Evolutionary conservation across 2,888 invertebrate genomes (phyloP).

Genomic region (Aphodius sticticus): DNA sequence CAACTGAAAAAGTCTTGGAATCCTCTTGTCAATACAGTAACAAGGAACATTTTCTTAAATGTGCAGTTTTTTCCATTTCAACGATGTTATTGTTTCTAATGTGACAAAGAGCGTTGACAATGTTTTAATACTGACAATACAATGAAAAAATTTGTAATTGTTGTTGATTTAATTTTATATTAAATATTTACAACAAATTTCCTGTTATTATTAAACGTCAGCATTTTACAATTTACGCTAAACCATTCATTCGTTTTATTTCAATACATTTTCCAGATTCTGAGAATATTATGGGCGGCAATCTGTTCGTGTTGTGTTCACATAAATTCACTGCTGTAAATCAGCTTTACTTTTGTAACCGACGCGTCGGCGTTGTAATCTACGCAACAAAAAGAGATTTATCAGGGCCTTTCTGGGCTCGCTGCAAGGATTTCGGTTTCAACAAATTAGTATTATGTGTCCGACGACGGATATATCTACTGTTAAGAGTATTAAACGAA

Average conservation of each 20-base stretch:
- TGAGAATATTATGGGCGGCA: not conserved
- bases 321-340: not conserved
- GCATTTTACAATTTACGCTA: not conserved
- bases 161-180: too few relatives aligned
- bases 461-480: conserved; percentile 4
- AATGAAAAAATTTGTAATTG: too few relatives aligned
- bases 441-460: not conserved
- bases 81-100: too few relatives aligned
- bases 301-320: not conserved
- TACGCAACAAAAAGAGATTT: not conserved
- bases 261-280: not conserved
- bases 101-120: too few relatives aligned
- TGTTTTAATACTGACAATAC: too few relatives aligned
- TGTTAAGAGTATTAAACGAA: not conserved
- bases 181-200: too few relatives aligned
- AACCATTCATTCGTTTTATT: not conserved
- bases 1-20: too few relatives aligned
- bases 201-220: too few relatives aligned
- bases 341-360: not conserved
- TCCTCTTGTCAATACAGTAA: too few relatives aligned
- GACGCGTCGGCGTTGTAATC: not conserved
- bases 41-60: too few relatives aligned
- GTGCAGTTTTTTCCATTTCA: too few relatives aligned
- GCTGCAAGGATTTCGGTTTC: not conserved
- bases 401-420: not conserved